Evolutionary conservation across 2,888 invertebrate species (phyloP), one percentile per base, ranked within the genome.

Genomic region (Agriopis marginaria): DNA sequence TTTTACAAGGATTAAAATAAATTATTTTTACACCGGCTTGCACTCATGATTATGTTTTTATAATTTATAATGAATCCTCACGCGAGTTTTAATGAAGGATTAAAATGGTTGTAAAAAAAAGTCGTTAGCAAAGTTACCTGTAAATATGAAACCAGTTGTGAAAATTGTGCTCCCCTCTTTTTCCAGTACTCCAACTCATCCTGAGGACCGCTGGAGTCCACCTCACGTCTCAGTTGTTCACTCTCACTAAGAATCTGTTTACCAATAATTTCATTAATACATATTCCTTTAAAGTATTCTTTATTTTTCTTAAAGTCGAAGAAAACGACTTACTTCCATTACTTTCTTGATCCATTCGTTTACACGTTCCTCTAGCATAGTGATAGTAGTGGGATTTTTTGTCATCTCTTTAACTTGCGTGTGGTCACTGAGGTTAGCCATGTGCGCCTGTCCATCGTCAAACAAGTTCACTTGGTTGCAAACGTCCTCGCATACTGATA

Each of bases 131-230:
- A 54, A 39, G 32, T 7, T 45, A 95, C 96, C 91, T 97, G 96
- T 70, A 98, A 92, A 84, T 97, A 97, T 6, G 96, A 96, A 11
- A 97, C 95, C 0, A 98, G 95, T 85, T 98, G 97, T 7, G 98
- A 98, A 87, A 99, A 98, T 86, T 98, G 98, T 0, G 99, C 98
- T 50, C 98, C 98, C 45, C 99, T 95, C 81, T 97, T 97, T 90
- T 99, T 99, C 99, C 99, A 99, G 89, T 99, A 99, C 81, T 98
- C 98, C 50, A 99, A 93, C 86, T 99, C 99, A 82, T 99, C 98
- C 84, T 98, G 98, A 0, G 99, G 99, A 0, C 99, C 98, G 63
- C 97, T 97, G 5, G 97, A 97, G 86, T 99, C 98, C 70, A 98
- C 98, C 86, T 99, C 99, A 51, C 97, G 96, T 64, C 99, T 95